Evolutionary conservation across 1,140 invertebrate genomes (phyloP).

Genomic region (Drosophila arizonae): DNA sequence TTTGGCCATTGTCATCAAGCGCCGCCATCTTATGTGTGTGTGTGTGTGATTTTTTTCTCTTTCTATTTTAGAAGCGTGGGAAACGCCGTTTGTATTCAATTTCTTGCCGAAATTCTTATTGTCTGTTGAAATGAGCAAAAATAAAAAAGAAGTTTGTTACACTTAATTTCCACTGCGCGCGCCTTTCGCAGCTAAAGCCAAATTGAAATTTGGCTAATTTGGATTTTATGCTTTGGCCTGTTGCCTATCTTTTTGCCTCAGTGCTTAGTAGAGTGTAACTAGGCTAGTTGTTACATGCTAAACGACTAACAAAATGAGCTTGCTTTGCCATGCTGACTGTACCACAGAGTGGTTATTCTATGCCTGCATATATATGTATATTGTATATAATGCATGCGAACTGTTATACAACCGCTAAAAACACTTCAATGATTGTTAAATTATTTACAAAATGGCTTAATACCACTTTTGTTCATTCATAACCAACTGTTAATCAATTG

Average conservation of each 20-base stretch:
- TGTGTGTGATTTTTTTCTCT: constrained; percentile 27
- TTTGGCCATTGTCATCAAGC: constrained; percentile 36
- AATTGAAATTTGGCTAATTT: constrained; percentile 47
- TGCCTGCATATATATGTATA: neutral
- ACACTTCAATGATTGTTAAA: neutral
- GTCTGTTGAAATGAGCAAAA: neutral
- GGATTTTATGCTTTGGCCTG: constrained; percentile 24
- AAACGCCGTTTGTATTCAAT: constrained; percentile 40
- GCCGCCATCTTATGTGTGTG: constrained; percentile 26
- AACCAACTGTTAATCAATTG: neutral
- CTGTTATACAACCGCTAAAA: constrained; percentile 35
- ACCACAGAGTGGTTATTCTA: constrained; percentile 1
- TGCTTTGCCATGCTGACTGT: constrained; percentile 9
- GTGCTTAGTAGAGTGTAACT: constrained; percentile 48
- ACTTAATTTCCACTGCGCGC: constrained; percentile 22
- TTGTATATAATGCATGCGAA: neutral
- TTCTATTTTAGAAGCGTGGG: constrained; percentile 66
- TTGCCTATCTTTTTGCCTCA: neutral
- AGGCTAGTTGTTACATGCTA: constrained; percentile 27
- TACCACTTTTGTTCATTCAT: neutral
- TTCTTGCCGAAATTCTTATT: constrained; percentile 1
- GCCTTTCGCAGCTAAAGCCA: neutral
- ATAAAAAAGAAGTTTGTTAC: constrained; percentile 11
- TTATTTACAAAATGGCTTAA: neutral
- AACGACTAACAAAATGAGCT: constrained; percentile 26